Evolutionary conservation across 1,140 invertebrate species (phyloP).

Genomic region (Leptinotarsa lineolata): DNA sequence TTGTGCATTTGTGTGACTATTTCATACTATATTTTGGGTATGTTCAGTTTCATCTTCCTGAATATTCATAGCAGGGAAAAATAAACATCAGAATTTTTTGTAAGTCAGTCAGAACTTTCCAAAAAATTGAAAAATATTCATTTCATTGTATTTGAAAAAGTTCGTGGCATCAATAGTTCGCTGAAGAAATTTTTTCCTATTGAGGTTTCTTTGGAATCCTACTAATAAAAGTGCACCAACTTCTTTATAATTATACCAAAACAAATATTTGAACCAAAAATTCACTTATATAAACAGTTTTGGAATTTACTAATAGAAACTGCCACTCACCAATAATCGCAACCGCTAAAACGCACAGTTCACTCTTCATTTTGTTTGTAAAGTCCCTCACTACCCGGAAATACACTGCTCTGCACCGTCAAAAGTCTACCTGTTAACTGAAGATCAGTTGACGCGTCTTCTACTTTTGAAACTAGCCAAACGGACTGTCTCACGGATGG

Average conservation of each 20-base stretch:
- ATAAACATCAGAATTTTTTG: no score
- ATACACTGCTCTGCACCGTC: not conserved
- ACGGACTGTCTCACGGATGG: not conserved
- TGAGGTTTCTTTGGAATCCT: no score
- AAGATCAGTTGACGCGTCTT: conserved; percentile 6
- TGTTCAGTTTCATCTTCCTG: no score
- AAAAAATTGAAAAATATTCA: no score
- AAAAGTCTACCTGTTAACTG: conserved; percentile 11
- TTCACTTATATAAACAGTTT: not conserved
- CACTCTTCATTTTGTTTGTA: conserved; percentile 29
- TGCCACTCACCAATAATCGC: conserved; percentile 26
- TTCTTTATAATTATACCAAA: not conserved
- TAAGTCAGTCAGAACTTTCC: no score
- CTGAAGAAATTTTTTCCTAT: no score
- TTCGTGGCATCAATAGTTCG: no score
- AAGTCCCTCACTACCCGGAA: not conserved
- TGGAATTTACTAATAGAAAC: not conserved
- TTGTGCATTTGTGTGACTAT: no score
- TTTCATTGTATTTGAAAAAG: no score
- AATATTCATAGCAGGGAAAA: no score
- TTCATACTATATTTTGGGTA: no score
- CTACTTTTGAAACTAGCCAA: conserved; percentile 15
- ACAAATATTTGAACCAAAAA: not conserved
- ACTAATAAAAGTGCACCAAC: no score
- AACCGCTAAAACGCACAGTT: conserved; percentile 27